These are phyloP conservation scores for Hassar affinis DNA, from an alignment of 2,113 vertebrate genomes.

Conservation along the genomic window DNA sequence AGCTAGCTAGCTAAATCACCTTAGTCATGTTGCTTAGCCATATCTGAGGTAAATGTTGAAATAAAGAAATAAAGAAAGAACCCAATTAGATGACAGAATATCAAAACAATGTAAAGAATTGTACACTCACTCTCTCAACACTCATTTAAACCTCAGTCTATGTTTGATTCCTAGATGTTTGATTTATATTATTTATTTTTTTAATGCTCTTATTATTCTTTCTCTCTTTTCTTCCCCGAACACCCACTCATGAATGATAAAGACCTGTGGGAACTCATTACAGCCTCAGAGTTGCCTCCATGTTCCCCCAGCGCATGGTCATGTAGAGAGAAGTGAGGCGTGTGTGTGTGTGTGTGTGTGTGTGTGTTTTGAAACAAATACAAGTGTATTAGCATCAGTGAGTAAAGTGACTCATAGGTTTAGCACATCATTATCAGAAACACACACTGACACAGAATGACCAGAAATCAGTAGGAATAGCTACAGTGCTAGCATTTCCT, in stretches of 20 bases:
- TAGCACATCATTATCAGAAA: constrained; percentile 1
- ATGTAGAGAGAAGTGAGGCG: not conserved
- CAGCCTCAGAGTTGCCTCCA: constrained; percentile 62
- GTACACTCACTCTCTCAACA: no score
- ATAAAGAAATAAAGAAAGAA: no score
- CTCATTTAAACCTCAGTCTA: not conserved
- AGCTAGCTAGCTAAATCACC: no score
- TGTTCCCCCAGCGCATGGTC: constrained; percentile 37
- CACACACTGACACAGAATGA: not conserved
- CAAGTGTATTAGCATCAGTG: not conserved
- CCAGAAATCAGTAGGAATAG: not conserved
- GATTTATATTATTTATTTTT: not conserved
- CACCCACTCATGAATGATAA: constrained; percentile 17
- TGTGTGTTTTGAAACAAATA: not conserved
- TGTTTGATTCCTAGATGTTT: constrained; percentile 8
- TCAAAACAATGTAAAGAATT: no score
- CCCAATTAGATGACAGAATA: no score
- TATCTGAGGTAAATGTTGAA: no score
- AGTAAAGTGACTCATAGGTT: not conserved
- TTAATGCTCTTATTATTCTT: constrained; percentile 35
- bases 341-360: not conserved
- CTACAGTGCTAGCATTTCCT: not conserved
- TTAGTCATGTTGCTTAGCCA: no score
- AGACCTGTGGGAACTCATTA: constrained; percentile 74
- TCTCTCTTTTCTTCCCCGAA: constrained; percentile 26